Conservation (phyloP, 2,797 vertebrate genomes). For the Takifugu rubripes region DNA sequence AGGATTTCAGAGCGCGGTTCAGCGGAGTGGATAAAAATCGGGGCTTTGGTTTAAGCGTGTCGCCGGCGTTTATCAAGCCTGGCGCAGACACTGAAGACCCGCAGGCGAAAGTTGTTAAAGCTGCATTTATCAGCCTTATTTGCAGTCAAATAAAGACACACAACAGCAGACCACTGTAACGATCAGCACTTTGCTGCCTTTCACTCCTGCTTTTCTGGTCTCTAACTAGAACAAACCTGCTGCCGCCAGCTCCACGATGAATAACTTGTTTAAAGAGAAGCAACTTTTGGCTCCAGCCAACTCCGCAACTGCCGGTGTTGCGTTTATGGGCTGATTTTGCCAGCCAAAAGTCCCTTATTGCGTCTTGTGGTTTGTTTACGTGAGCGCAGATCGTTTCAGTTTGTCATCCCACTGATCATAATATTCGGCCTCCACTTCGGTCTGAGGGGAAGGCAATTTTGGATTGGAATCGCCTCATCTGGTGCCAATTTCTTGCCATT, state of each 20-base stretch:
- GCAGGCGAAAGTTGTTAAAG: no score
- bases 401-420: slow-evolving; percentile 4
- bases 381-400: no score
- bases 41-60: slow-evolving; percentile 9
- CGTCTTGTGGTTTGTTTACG: no score
- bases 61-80: not conserved
- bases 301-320: no score
- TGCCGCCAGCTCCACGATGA: no score
- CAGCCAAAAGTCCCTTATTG: not conserved
- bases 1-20: slow-evolving; percentile 39
- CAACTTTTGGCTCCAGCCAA: no score
- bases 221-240: not conserved
- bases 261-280: no score
- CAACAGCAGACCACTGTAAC: no score
- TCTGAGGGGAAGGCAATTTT: not conserved
- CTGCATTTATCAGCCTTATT: not conserved
- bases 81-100: not conserved
- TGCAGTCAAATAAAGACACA: no score
- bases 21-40: slow-evolving; percentile 30
- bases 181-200: not conserved
- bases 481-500: not conserved
- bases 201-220: not conserved
- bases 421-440: not conserved
- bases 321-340: no score
- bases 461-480: slow-evolving; percentile 1